Base-by-base conservation (phyloP, 2,888 invertebrate genomes). In the Caradrina kadenii region DNA sequence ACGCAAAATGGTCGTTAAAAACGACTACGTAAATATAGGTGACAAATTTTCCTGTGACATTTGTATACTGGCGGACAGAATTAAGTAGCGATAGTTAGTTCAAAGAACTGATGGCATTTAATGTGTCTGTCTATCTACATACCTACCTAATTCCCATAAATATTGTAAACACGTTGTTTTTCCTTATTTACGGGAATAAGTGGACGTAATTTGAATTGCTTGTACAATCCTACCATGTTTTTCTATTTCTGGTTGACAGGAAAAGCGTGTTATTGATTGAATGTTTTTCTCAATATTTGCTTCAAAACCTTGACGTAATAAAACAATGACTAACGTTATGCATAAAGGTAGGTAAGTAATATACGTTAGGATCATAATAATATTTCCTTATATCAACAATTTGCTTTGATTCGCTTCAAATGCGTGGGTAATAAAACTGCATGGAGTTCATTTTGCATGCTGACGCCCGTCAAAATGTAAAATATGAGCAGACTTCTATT, bases 401-500 rank as follows among this genome's bases (percentile, higher is more conserved):
- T 63, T 54, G 49, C 52, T 68, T 66, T 48, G 45, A 60, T 68
- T 63, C 26, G 50, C 45, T 53, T 52, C 48, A 63, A 63, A 62
- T 22, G 26, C 17, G 65, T 58, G 11, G 21, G 63, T 65, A 65
- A 71, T 65, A 67, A 79, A 80, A 73, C 66, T 77, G 61, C 53
- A 75, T 63, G 22, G 61, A 60, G 21, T 65, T 45, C 55, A 68
- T 58, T 50, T 68, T 49, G 50, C 60, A 64, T 67, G 73, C 70
- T 62, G 73, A 73, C 69, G 70, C 67, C 55, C 42, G 62, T 60
- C 59, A 74, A 69, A 76, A 68, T 68, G 63, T 70, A 70, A 65
- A 68, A 63, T 77, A 79, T 72, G 63, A 76, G 72, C 74, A 75
- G 76, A 81, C 81, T 80, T 80, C 65, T 76, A 60, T 79, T 83